Percentiles rank a stretch among this genome's conserved stretches.
Conservation (phyloP, 2,888 invertebrate genomes). For the Polyploca ridens region DNA sequence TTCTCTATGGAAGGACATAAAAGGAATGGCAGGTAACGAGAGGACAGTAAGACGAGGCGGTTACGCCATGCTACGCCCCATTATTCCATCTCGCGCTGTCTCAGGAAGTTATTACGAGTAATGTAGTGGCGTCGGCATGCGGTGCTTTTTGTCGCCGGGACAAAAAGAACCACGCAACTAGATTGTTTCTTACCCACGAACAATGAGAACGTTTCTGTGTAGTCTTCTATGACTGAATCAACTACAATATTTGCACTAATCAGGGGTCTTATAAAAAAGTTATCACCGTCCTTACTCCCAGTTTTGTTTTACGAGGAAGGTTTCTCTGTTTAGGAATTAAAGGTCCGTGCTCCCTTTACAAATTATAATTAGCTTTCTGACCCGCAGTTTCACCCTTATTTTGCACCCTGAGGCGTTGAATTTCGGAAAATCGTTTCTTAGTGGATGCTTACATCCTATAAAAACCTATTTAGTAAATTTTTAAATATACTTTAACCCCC, state of each 20-base stretch:
- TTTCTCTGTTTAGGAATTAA: no score
- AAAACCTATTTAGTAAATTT: no score
- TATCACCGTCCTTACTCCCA: no score
- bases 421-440: no score
- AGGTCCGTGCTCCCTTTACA: no score
- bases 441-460: no score
- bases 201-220: conserved; percentile 39
- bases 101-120: conserved; percentile 71
- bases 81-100: conserved; percentile 57
- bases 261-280: no score
- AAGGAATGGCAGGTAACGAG: conserved; percentile 51
- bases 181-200: conserved; percentile 59
- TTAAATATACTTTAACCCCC: no score
- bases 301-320: no score
- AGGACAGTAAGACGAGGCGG: conserved; percentile 46
- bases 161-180: conserved; percentile 57
- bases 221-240: conserved; percentile 18
- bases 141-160: conserved; percentile 61
- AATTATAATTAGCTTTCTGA: no score
- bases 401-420: no score
- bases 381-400: no score
- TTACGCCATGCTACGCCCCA: conserved; percentile 53
- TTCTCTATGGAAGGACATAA: conserved; percentile 17
- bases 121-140: conserved; percentile 62
- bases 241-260: neutral